Percentiles rank a stretch among this genome's conserved stretches.
phyloP scores from a whole-genome alignment of 2,888 invertebrate genomes.

The Frankliniella intonsa region DNA sequence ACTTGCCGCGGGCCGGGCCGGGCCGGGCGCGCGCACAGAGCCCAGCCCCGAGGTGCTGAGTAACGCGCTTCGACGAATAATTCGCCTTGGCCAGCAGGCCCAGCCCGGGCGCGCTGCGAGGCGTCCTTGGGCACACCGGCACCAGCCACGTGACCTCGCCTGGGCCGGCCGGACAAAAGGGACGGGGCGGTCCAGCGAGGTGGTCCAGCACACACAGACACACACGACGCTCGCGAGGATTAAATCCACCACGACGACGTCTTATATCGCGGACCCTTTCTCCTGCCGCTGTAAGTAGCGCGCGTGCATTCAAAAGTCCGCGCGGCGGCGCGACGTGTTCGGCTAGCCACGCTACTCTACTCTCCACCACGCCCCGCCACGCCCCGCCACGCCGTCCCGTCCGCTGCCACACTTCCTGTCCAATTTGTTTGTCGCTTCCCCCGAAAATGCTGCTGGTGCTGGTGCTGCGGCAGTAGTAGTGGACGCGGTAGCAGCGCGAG shows the following conservation, averaged over 20 bases:
- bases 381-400: neutral
- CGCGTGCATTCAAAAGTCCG: neutral
- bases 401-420: constrained; percentile 3
- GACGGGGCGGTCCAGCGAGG: too few species aligned
- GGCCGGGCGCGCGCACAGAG: neutral
- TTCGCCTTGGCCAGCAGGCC: neutral
- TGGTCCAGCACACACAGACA: too few species aligned
- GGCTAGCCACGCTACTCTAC: neutral
- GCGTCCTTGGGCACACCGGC: neutral
- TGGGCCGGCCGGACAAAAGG: too few species aligned
- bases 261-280: too few species aligned
- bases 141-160: neutral
- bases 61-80: neutral
- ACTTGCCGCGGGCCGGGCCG: neutral
- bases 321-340: neutral
- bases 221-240: too few species aligned
- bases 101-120: neutral
- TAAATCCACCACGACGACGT: too few species aligned
- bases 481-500: too few species aligned
- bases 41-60: neutral
- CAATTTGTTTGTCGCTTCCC: neutral
- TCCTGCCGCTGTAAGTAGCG: neutral
- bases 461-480: neutral
- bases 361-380: neutral
- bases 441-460: neutral